A percentile compares a stretch with the other conserved stretches of the same genome.
Evolutionary conservation across 2,797 vertebrate species (phyloP).

Genomic region (Hapalemur alaotrensis): DNA sequence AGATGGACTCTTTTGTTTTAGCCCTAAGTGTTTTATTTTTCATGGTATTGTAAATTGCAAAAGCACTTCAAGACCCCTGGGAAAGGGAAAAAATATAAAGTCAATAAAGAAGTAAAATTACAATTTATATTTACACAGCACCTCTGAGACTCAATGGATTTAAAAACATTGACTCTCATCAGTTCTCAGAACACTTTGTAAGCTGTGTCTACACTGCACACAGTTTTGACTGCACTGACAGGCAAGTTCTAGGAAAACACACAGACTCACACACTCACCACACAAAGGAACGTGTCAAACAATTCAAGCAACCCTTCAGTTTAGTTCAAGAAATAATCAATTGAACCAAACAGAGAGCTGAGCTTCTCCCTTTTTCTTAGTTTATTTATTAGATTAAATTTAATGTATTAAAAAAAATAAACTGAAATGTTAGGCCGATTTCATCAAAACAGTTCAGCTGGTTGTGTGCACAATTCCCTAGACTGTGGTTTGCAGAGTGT

Average conservation of each 20-base stretch:
- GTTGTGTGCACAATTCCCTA: not conserved
- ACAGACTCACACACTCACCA: not conserved
- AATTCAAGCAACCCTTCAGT: not conserved
- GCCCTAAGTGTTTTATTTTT: not conserved
- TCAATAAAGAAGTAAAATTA: conserved; percentile 21
- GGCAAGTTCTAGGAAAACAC: not conserved
- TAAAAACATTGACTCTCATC: not conserved
- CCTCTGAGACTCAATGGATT: not conserved
- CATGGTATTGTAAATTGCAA: not conserved
- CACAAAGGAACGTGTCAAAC: conserved; percentile 34
- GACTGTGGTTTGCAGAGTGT: not conserved
- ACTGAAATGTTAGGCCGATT: not conserved
- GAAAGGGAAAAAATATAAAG: conserved; percentile 3
- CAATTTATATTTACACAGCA: not conserved
- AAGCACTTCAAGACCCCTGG: not conserved
- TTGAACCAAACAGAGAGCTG: not conserved
- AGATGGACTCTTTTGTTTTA: conserved; percentile 11
- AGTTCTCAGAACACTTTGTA: not conserved
- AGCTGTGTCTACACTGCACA: not conserved
- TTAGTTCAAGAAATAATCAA: conserved; percentile 20
- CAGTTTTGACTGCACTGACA: not conserved
- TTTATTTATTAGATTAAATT: conserved; percentile 37
- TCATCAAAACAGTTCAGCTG: conserved; percentile 24
- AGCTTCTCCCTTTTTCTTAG: not conserved
- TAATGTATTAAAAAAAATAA: conserved; percentile 20